These are phyloP conservation scores for Microplitis deprimator DNA, from an alignment of 2,888 invertebrate genomes.

Conservation along the genomic window DNA sequence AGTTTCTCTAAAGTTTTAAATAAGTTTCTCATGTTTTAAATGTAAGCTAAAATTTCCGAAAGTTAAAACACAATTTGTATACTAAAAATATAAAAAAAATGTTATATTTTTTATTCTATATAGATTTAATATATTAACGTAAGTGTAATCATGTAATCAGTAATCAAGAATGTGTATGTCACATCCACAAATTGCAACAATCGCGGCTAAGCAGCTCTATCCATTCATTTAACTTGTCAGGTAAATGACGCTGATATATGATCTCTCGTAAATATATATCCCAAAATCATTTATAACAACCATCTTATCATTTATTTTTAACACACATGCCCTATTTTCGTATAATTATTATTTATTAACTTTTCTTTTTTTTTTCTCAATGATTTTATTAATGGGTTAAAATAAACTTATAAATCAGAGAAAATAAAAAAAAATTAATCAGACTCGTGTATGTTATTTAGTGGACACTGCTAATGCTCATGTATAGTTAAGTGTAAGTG, in stretches of 20 bases:
- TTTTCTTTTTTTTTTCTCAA: not conserved
- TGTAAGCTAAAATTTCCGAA: too few relatives aligned
- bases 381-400: not conserved
- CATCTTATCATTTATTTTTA: not conserved
- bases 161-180: slow-evolving; percentile 1
- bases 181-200: slow-evolving; percentile 22
- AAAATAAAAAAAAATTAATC: not conserved
- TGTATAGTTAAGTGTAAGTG: not conserved
- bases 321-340: not conserved
- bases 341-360: not conserved
- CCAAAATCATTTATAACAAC: slow-evolving; percentile 14
- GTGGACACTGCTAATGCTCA: not conserved
- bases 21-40: too few relatives aligned
- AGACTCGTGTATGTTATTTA: not conserved
- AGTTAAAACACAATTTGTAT: too few relatives aligned
- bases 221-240: slow-evolving; percentile 24
- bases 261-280: not conserved
- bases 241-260: slow-evolving; percentile 15
- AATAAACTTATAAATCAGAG: not conserved
- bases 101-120: too few relatives aligned
- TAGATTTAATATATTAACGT: too few relatives aligned
- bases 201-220: slow-evolving; percentile 18
- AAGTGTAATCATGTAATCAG: not conserved
- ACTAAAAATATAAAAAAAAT: too few relatives aligned
- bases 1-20: too few relatives aligned